Evolutionary conservation across 2,797 vertebrate genomes (phyloP), one percentile per base, ranked within the genome.

Genomic region (Meda fulgida): DNA sequence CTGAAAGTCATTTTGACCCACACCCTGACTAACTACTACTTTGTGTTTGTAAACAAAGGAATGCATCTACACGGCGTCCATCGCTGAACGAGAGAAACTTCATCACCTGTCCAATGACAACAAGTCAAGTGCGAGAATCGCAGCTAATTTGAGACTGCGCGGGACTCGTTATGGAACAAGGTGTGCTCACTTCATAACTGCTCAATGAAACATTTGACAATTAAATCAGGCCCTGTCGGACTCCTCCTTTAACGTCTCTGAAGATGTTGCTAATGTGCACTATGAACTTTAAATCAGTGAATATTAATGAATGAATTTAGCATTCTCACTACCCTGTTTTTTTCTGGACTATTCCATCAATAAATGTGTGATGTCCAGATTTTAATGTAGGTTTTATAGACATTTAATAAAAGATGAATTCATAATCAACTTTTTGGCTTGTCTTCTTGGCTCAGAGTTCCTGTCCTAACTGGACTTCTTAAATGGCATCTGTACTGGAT

Each of bases 111-210:
- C 84, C 70, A 19, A 23, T 63, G 51, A 38, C 83, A 34, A 63
- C 34, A 4, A 38, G 4, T 34, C 65, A 77, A 36, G 80, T 88
- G 26, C 80, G 9, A 9, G 87, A 92, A 81, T 92, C 89, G 5
- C 89, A 84, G 71, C 75, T 89, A 36, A 91, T 91, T 69, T 88
- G 76, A 84, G n/a, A 36, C 36, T 79, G 6, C n/a, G 7, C 2
- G 60, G 43, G 31, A 83, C 36, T 36, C 14, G 16, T 4, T 69
- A 7, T 1, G 13, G 55, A 72, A 73, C 66, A 72, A 58, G 38
- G 31, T 19, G 40, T 38, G 36, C 19, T 60, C 67, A 31, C 65
- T 46, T 23, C 58, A 46, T 69, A 63, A 58, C 63, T 46, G 7
- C 43, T 48, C 48, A n/a, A 6, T 60, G 29, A 67, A 18, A 51